These are phyloP conservation scores for Resseliella maxima DNA, from an alignment of 2,888 invertebrate genomes.

Conservation along the genomic window DNA sequence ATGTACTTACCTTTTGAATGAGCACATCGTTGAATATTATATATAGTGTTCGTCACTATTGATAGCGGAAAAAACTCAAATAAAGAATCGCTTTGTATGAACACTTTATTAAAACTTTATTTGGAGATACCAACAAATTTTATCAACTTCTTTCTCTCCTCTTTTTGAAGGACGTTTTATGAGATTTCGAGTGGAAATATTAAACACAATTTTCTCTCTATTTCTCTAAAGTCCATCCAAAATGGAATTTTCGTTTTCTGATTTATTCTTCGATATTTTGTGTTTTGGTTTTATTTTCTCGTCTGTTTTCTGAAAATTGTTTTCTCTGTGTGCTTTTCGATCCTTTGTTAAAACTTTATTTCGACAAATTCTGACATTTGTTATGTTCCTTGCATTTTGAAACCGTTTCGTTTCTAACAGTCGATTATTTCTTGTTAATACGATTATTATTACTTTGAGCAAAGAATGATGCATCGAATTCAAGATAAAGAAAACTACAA, in stretches of 20 bases:
- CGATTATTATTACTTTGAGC: not conserved
- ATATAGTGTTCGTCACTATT: too few species aligned
- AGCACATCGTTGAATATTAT: too few species aligned
- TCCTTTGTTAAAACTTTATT: constrained; percentile 30
- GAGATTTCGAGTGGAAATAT: constrained; percentile 15
- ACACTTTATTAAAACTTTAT: constrained; percentile 46
- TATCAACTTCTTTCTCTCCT: too few species aligned
- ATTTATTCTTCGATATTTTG: not conserved
- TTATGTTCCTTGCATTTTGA: constrained; percentile 35
- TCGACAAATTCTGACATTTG: constrained; percentile 27
- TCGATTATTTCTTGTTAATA: constrained; percentile 10
- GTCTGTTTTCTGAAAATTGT: not conserved
- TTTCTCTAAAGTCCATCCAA: constrained; percentile 5
- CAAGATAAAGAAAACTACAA: not conserved
- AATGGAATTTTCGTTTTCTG: not conserved
- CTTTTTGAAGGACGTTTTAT: constrained; percentile 19
- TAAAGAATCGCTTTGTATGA: not conserved
- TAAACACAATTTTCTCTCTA: not conserved
- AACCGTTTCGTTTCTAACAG: constrained; percentile 3
- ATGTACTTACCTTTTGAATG: too few species aligned
- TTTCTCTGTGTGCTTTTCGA: constrained; percentile 14
- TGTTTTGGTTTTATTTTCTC: too few species aligned
- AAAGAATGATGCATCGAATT: not conserved
- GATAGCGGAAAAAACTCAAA: not conserved
- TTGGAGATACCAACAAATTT: not conserved